Evolutionary conservation across 2,888 invertebrate genomes (phyloP).

Genomic region (Leptura quadrifasciata): DNA sequence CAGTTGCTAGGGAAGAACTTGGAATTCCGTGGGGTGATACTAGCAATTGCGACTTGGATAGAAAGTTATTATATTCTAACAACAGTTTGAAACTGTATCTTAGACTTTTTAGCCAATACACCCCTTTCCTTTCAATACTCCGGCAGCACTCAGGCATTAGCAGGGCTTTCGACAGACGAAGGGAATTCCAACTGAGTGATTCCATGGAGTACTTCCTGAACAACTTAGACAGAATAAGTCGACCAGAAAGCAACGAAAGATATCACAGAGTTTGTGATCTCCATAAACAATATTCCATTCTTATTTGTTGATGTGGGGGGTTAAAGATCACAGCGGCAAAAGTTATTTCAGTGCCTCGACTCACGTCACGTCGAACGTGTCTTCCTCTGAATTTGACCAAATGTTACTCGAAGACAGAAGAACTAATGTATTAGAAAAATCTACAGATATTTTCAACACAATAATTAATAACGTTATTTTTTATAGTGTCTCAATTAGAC

Average conservation of each 20-base stretch:
- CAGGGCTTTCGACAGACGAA: conserved; percentile 92
- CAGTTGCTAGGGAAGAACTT: conserved; percentile 96
- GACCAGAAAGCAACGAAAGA: conserved; percentile 97
- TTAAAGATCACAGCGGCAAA: conserved; percentile 98
- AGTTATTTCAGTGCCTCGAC: conserved; percentile 99
- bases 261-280: conserved; percentile 95
- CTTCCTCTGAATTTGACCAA: conserved; percentile 98
- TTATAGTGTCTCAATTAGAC: conserved; percentile 94
- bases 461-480: conserved; percentile 98
- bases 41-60: conserved; percentile 86
- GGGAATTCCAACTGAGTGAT: conserved; percentile 98
- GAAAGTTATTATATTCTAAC: conserved; percentile 85
- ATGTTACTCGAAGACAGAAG: conserved; percentile 94
- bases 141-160: conserved; percentile 95
- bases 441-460: conserved; percentile 97
- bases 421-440: conserved; percentile 97
- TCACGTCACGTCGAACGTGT: conserved; percentile 98
- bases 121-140: conserved; percentile 87
- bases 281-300: conserved; percentile 96
- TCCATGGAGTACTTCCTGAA: conserved; percentile 98
- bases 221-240: conserved; percentile 91
- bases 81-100: conserved; percentile 84
- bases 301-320: conserved; percentile 97
- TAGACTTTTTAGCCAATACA: conserved; percentile 88
- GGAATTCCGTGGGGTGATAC: conserved; percentile 93